Percentiles rank a stretch among this genome's conserved stretches.
Conservation (phyloP, 2,797 vertebrate genomes). For the Oreochromis grahami region DNA sequence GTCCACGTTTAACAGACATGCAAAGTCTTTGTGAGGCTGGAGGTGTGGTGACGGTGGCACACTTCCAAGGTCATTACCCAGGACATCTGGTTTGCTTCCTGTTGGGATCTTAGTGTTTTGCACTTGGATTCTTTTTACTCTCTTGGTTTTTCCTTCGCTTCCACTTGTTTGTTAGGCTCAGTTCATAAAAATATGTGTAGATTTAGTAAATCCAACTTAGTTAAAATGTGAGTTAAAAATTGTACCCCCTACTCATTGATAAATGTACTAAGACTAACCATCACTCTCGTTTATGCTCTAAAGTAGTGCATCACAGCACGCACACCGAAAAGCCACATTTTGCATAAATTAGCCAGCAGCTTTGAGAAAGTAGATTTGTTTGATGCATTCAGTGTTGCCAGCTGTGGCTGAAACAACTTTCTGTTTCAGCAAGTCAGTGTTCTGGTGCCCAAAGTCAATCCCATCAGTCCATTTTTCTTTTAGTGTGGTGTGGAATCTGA, state of each 20-base stretch:
- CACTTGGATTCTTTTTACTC: not conserved
- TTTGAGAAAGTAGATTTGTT: not conserved
- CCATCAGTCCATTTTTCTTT: not conserved
- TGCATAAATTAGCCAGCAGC: not conserved
- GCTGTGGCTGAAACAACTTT: not conserved
- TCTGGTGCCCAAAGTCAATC: not conserved
- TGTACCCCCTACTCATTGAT: too few relatives aligned
- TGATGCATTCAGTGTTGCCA: not conserved
- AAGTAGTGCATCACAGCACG: not conserved
- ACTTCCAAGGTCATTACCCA: not conserved
- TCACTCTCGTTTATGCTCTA: not conserved
- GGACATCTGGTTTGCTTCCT: not conserved
- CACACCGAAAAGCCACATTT: not conserved
- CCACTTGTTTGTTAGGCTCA: not conserved
- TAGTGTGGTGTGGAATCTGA: not conserved
- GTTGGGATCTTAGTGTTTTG: not conserved
- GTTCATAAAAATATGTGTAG: not conserved
- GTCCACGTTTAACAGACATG: not conserved
- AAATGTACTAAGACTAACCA: not conserved
- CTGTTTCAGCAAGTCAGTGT: not conserved
- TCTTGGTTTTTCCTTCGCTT: not conserved
- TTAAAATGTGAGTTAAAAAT: not conserved
- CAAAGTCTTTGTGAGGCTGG: not conserved
- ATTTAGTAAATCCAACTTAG: not conserved
- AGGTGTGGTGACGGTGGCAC: accelerated